Percentiles rank a stretch among this genome's conserved stretches.
phyloP scores from a whole-genome alignment of 2,888 invertebrate species.

The Dicyrtoma fusca region DNA sequence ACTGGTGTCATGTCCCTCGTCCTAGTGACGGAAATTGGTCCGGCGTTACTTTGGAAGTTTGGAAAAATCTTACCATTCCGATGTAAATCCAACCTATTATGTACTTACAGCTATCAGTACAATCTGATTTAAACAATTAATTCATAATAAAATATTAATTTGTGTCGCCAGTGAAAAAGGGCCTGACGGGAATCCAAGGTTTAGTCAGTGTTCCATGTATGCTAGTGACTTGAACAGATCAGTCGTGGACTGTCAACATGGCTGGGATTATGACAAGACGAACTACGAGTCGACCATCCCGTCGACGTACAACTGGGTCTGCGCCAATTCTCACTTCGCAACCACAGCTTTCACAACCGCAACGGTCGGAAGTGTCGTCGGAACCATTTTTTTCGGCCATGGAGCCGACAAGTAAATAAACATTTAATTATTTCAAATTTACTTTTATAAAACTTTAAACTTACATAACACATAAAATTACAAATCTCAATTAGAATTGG shows the following conservation, averaged over 20 bases:
- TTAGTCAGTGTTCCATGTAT: slow-evolving; percentile 51
- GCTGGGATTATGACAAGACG: slow-evolving; percentile 65
- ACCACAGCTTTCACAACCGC: slow-evolving; percentile 46
- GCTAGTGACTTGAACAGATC: neutral
- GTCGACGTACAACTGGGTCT: slow-evolving; percentile 66
- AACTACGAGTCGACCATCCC: slow-evolving; percentile 64
- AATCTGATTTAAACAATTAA: neutral
- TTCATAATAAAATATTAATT: no score
- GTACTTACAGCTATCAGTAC: no score
- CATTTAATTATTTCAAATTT: neutral
- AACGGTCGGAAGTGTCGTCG: slow-evolving; percentile 40
- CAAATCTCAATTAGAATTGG: slow-evolving; percentile 60
- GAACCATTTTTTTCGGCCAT: slow-evolving; percentile 31
- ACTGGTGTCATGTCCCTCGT: slow-evolving; percentile 69
- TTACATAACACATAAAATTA: neutral
- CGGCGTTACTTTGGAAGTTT: slow-evolving; percentile 62
- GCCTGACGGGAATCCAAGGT: slow-evolving; percentile 41
- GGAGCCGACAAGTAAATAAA: slow-evolving; percentile 37
- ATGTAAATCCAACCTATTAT: slow-evolving; percentile 59
- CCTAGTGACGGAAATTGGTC: slow-evolving; percentile 64
- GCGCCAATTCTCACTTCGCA: slow-evolving; percentile 60
- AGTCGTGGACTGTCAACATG: slow-evolving; percentile 57
- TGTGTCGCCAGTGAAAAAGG: slow-evolving; percentile 36
- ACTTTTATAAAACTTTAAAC: slow-evolving; percentile 8
- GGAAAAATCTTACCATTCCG: slow-evolving; percentile 64